Evolutionary conservation across 2,888 invertebrate species (phyloP).

Genomic region (Eristalis arbustorum): DNA sequence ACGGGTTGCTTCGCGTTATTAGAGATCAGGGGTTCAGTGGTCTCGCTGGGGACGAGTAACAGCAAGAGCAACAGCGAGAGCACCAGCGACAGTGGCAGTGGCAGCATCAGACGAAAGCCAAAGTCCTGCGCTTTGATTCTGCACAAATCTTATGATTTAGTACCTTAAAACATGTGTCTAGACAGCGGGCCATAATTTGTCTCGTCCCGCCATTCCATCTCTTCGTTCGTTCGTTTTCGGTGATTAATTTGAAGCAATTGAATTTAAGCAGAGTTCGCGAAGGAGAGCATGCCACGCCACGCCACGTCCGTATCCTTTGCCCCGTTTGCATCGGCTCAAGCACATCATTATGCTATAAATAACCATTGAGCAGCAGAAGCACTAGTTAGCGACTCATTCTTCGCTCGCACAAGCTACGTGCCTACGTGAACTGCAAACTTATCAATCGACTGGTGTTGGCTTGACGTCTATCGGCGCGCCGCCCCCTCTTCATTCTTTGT

Average conservation of each 20-base stretch:
- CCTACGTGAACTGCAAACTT: conserved; percentile 57
- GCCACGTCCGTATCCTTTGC: conserved; percentile 19
- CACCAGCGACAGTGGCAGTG: no score
- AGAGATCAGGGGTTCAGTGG: conserved; percentile 16
- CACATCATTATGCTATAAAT: conserved; percentile 36
- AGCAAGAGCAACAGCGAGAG: neutral
- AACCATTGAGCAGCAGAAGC: neutral
- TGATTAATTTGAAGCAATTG: conserved; percentile 57
- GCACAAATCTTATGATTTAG: conserved; percentile 51
- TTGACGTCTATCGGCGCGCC: neutral
- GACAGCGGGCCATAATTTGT: conserved; percentile 41
- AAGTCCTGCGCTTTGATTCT: conserved; percentile 42
- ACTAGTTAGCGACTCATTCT: conserved; percentile 7
- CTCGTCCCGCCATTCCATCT: conserved; percentile 9
- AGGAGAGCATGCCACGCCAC: neutral
- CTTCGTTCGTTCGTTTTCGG: neutral
- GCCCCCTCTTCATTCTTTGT: neutral
- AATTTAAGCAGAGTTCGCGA: neutral
- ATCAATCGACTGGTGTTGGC: conserved; percentile 45
- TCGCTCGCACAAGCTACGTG: conserved; percentile 8
- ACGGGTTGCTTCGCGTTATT: neutral
- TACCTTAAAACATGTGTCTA: conserved; percentile 51
- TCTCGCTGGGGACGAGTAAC: conserved; percentile 12
- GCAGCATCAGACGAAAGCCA: no score
- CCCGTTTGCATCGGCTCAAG: neutral